Base-by-base conservation (phyloP, 2,113 vertebrate species). In the Rynchops niger region DNA sequence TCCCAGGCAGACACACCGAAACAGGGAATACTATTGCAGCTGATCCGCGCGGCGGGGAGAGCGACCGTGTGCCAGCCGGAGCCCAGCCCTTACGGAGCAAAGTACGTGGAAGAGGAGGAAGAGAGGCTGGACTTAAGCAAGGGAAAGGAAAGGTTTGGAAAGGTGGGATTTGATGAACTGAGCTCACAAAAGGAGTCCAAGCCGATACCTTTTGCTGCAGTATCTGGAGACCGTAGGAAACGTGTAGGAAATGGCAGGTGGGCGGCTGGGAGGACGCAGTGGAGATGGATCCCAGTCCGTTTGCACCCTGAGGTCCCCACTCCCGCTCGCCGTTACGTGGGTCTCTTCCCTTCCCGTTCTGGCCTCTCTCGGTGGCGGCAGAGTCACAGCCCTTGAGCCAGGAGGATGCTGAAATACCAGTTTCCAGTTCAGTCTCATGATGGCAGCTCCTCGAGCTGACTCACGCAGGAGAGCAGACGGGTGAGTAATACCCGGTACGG, bases 21-120 rank as follows among this genome's bases (percentile, higher is more conserved):
- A 53, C 53, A 45, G 2, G 5, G 45, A 72, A 23, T 12, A 26
- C 20, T 21, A 7, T 4, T 36, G 62, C 49, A 82, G 81, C 34
- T 2, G 12, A 8, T 32, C 23, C 2, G 2, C 5, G 63, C 26
- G 0, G 1, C 2, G 0, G 58, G 21, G 32, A 50, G 52, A 59
- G 22, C 1, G 4, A 21, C 34, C 0, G 3, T 8, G 27, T 12
- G 43, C 87, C 69, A 61, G 70, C 12, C 90, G 55, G 62, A 82
- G 47, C 85, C 85, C 90, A 81, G 50, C 93, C 79, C 79, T 45
- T 5, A 5, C 0, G 0, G 62, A 93, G 55, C 42, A 50, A 83
- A 90, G 67, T 3, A 38, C 34, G 0, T 1, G 20, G 27, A 45
- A 45, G 69, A 81, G 61, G 21, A 71, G 42, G 36, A 95, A 72